These are phyloP conservation scores for Drosophila meridiana DNA, from an alignment of 2,888 invertebrate genomes.

Conservation along the genomic window DNA sequence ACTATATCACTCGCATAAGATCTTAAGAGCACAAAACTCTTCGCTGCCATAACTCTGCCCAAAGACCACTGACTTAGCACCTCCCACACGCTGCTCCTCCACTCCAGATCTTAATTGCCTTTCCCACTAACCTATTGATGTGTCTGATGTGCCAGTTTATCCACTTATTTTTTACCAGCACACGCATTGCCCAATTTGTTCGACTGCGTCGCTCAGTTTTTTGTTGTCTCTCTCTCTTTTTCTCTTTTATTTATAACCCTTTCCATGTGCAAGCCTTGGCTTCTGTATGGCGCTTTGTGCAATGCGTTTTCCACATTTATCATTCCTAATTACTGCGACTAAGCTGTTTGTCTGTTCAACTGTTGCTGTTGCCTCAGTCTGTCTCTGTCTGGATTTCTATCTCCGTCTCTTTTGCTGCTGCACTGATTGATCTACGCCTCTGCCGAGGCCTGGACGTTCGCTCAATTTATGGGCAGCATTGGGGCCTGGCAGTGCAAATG, in stretches of 20 bases:
- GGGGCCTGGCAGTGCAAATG: conserved; percentile 24
- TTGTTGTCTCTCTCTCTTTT: not conserved
- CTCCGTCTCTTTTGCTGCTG: not conserved
- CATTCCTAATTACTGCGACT: conserved; percentile 77
- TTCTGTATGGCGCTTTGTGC: conserved; percentile 28
- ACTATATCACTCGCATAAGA: conserved; percentile 1
- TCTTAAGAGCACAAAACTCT: not conserved
- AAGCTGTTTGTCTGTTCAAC: conserved; percentile 62
- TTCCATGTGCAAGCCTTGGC: conserved; percentile 40
- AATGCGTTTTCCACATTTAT: conserved; percentile 62
- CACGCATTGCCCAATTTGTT: conserved; percentile 47
- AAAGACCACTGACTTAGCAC: conserved; percentile 16
- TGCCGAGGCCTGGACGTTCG: conserved; percentile 39
- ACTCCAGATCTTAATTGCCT: conserved; percentile 32
- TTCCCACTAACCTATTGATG: conserved; percentile 22
- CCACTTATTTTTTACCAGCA: conserved; percentile 36
- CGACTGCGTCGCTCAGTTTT: conserved; percentile 7
- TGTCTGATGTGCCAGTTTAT: conserved; percentile 26
- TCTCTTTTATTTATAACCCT: conserved; percentile 69
- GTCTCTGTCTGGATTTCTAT: not conserved
- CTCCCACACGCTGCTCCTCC: not conserved
- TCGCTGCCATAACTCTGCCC: conserved; percentile 11
- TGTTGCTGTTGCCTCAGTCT: not conserved
- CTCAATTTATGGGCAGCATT: conserved; percentile 38
- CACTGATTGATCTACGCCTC: conserved; percentile 64